Conservation (phyloP, 2,888 invertebrate species). For the Bursaphelenchus okinawaensis region DNA sequence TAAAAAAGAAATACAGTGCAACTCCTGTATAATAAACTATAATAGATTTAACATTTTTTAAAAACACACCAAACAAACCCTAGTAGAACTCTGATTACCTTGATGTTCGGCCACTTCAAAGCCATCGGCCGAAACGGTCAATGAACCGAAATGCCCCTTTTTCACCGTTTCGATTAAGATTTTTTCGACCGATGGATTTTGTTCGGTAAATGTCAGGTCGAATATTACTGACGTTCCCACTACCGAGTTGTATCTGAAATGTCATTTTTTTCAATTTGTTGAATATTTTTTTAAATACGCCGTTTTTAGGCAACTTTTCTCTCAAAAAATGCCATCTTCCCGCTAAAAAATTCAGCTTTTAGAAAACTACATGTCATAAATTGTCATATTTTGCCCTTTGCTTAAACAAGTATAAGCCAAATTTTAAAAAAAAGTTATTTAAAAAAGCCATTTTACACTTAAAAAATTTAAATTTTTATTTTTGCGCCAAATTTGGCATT, state of each 20-base stretch:
- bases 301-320: neutral
- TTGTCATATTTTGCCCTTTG: no score
- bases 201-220: constrained; percentile 35
- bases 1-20: no score
- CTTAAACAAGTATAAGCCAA: no score
- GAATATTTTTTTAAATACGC: neutral
- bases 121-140: constrained; percentile 46
- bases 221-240: constrained; percentile 48
- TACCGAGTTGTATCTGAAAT: constrained; percentile 45
- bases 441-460: no score
- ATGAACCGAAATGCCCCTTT: constrained; percentile 37
- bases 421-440: no score
- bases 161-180: constrained; percentile 35
- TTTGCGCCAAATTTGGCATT: no score
- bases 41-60: neutral
- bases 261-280: neutral
- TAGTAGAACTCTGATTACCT: constrained; percentile 31
- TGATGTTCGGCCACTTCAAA: constrained; percentile 46
- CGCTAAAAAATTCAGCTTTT: no score
- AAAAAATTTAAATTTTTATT: no score
- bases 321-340: no score
- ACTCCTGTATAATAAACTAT: no score
- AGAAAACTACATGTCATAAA: no score
- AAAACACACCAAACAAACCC: neutral
- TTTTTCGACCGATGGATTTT: constrained; percentile 25